Evolutionary conservation across 2,888 invertebrate genomes (phyloP).

Genomic region (Ceraclea dissimilis): DNA sequence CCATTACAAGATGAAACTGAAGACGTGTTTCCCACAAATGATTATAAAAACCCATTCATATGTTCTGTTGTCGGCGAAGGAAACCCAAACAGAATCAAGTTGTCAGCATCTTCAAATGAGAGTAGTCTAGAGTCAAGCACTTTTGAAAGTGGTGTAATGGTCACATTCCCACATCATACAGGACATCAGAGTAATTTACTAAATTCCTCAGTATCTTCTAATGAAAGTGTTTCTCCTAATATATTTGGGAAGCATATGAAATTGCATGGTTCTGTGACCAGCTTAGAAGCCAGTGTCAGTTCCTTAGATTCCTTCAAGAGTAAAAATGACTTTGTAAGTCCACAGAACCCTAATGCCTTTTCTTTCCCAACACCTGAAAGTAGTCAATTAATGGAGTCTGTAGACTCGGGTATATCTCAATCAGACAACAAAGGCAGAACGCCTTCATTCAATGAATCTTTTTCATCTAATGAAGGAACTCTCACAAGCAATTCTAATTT

Average conservation of each 20-base stretch:
- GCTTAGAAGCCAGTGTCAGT: conserved; percentile 46
- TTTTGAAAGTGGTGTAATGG: conserved; percentile 37
- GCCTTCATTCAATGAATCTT: conserved; percentile 34
- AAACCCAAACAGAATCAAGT: conserved; percentile 7
- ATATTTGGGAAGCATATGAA: conserved; percentile 41
- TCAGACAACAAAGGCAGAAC: conserved; percentile 39
- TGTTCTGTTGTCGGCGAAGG: conserved; percentile 21
- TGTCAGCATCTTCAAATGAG: conserved; percentile 34
- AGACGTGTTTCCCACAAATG: conserved; percentile 7
- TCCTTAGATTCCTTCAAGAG: conserved; percentile 42
- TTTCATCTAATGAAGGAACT: conserved; percentile 46
- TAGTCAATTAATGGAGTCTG: conserved; percentile 41
- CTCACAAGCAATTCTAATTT: conserved; percentile 43
- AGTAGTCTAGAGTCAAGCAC: conserved; percentile 41
- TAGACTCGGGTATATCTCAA: conserved; percentile 46
- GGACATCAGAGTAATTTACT: conserved; percentile 30
- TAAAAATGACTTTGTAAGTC: conserved; percentile 14
- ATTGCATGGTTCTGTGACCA: conserved; percentile 43
- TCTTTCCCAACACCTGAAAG: conserved; percentile 28
- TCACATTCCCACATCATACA: conserved; percentile 13
- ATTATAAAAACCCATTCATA: conserved; percentile 13
- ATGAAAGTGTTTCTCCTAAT: conserved; percentile 45
- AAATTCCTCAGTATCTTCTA: conserved; percentile 43
- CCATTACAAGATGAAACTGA: conserved; percentile 11
- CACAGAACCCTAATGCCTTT: conserved; percentile 8